Conservation (phyloP, 2,888 invertebrate species). For the Nipponacmea schrenckii region DNA sequence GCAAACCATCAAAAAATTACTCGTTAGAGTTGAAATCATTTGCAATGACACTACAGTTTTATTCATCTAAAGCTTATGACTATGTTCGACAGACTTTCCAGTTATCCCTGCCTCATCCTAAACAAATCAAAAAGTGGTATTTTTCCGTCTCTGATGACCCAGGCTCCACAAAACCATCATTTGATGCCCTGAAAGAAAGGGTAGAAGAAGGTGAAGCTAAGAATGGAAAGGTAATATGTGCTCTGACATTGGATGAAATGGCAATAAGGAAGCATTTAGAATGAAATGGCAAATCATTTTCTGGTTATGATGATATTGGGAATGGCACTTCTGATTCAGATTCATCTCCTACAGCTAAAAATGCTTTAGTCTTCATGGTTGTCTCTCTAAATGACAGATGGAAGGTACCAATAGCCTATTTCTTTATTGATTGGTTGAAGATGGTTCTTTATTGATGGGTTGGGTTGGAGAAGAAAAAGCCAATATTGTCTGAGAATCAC, state of each 20-base stretch:
- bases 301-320: slow-evolving; percentile 13
- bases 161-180: background rate
- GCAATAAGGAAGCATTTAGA: slow-evolving; percentile 13
- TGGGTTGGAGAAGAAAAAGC: slow-evolving; percentile 10
- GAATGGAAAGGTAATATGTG: background rate
- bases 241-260: slow-evolving; percentile 17
- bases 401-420: slow-evolving; percentile 4
- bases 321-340: slow-evolving; percentile 1
- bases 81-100: slow-evolving; percentile 11
- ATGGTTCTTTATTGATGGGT: too few species aligned
- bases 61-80: slow-evolving; percentile 11
- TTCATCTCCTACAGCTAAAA: slow-evolving; percentile 9
- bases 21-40: slow-evolving; percentile 7
- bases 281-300: slow-evolving; percentile 9
- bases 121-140: slow-evolving; percentile 1
- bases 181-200: slow-evolving; percentile 1
- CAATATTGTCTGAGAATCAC: background rate
- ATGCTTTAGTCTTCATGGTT: slow-evolving; percentile 4
- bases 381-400: background rate
- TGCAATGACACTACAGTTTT: slow-evolving; percentile 14
- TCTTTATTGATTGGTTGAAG: background rate
- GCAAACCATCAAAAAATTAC: too few species aligned
- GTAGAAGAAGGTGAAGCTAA: background rate
- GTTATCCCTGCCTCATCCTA: slow-evolving; percentile 1
- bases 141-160: background rate